Evolutionary conservation across 2,888 invertebrate genomes (phyloP).

Genomic region (Lucinisca nassula): DNA sequence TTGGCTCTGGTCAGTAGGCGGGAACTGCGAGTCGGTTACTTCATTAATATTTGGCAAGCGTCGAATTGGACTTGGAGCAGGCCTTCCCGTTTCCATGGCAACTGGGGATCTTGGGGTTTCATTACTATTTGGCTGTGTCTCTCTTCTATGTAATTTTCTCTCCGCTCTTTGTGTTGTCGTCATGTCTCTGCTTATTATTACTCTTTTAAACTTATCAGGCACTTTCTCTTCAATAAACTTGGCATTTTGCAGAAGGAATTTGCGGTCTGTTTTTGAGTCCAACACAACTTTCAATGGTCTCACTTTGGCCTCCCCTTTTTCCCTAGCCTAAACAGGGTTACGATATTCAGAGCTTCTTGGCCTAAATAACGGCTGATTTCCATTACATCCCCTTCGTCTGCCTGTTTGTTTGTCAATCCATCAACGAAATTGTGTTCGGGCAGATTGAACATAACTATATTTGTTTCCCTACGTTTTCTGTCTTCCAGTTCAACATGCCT

Average conservation of each 20-base stretch:
- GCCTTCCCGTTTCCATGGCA: background rate
- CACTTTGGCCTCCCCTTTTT: background rate
- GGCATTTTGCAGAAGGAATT: background rate
- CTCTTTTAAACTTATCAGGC: background rate
- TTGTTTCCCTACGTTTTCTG: background rate
- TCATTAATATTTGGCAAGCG: background rate
- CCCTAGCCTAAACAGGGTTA: background rate
- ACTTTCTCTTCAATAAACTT: background rate
- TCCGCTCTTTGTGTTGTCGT: background rate
- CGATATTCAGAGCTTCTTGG: background rate
- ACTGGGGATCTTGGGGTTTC: background rate
- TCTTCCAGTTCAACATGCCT: background rate
- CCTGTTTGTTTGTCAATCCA: background rate
- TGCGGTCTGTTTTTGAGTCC: background rate
- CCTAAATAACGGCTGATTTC: background rate
- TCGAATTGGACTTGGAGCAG: background rate
- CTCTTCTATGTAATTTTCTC: background rate
- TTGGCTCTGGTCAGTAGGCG: background rate
- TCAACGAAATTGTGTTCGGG: background rate
- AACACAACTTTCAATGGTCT: background rate
- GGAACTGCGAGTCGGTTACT: background rate
- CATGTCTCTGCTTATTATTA: background rate
- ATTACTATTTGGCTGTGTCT: background rate
- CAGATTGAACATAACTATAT: background rate
- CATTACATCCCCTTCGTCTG: background rate